Evolutionary conservation across 2,797 vertebrate genomes (phyloP).

Genomic region (Peromyscus melanophrys): DNA sequence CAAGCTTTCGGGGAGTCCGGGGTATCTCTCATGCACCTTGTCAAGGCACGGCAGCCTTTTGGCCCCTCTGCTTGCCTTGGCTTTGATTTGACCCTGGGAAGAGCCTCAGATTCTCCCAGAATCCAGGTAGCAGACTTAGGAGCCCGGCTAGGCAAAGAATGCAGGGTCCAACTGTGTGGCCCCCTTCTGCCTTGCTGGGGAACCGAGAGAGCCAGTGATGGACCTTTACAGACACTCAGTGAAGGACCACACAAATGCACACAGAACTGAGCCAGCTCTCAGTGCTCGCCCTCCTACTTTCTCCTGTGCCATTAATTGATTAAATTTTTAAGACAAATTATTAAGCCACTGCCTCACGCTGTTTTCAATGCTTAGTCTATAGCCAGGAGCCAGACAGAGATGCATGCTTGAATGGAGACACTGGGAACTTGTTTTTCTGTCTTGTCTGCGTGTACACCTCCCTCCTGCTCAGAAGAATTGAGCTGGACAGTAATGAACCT

Average conservation of each 20-base stretch:
- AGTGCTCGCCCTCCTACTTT: accelerated
- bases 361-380: accelerated
- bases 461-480: neutral
- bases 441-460: accelerated
- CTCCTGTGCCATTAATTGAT: neutral
- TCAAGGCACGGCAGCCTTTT: neutral
- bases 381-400: neutral
- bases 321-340: neutral
- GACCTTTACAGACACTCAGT: neutral
- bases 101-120: neutral
- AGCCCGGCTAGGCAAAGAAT: neutral
- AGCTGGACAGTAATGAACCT: neutral
- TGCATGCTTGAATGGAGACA: accelerated
- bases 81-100: slow-evolving; percentile 26
- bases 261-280: neutral
- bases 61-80: neutral
- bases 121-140: neutral
- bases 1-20: neutral
- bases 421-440: neutral
- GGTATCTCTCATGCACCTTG: neutral
- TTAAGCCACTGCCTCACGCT: neutral
- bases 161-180: accelerated
- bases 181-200: neutral
- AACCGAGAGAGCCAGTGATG: neutral
- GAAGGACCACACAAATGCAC: accelerated